These are phyloP conservation scores for Melangyna quadrimaculata DNA, from an alignment of 2,888 invertebrate species.

Conservation along the genomic window DNA sequence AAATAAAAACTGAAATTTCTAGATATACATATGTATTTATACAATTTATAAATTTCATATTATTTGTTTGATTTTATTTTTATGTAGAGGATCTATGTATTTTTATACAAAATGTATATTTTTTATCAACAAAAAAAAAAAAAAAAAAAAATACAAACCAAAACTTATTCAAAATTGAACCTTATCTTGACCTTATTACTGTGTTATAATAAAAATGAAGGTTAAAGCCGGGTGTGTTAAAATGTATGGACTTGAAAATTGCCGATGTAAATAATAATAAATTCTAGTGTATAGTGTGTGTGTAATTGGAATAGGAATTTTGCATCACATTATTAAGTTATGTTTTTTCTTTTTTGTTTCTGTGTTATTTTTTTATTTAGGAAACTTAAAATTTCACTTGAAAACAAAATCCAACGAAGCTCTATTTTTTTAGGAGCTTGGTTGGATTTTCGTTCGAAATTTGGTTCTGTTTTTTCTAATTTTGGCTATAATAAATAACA, in stretches of 20 bases:
- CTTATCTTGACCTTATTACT: not conserved
- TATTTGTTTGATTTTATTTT: not conserved
- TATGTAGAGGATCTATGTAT: too few species aligned
- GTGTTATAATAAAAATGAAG: not conserved
- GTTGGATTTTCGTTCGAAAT: not conserved
- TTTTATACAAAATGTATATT: too few species aligned
- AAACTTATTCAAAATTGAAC: not conserved
- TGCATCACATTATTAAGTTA: not conserved
- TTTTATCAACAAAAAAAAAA: too few species aligned
- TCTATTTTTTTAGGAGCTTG: too few species aligned
- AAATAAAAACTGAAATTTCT: too few species aligned
- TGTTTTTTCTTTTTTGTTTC: not conserved
- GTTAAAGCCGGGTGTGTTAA: not conserved
- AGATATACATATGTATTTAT: too few species aligned
- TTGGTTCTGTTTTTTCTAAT: not conserved
- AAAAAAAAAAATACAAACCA: not conserved
- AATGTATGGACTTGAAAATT: not conserved
- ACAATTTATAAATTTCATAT: too few species aligned
- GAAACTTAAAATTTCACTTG: not conserved
- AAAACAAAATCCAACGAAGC: too few species aligned
- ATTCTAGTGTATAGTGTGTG: not conserved
- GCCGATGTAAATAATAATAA: not conserved
- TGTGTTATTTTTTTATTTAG: not conserved
- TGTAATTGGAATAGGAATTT: conserved; percentile 26
- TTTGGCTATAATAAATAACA: not conserved